Conservation (phyloP, 2,888 invertebrate genomes). For the Drosophila helvetica region DNA sequence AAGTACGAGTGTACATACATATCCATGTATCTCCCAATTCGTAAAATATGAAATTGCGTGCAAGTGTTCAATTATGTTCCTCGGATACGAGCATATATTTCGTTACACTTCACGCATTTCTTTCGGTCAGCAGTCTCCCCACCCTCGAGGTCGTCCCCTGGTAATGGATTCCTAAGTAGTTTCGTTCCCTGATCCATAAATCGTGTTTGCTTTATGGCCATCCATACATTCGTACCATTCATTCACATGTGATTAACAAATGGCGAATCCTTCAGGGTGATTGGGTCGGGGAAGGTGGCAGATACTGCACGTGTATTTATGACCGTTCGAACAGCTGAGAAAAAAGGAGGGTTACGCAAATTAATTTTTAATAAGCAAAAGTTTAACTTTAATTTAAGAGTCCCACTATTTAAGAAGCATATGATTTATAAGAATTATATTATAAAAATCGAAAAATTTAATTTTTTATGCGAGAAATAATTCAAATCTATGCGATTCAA, state of each 20-base stretch:
- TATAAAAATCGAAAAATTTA: no score
- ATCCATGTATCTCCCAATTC: conserved; percentile 56
- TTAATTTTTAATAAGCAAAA: not conserved
- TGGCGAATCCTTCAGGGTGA: conserved; percentile 9
- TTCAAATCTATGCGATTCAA: no score
- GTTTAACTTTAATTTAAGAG: not conserved
- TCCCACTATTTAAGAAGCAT: not conserved
- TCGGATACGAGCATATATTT: conserved; percentile 44
- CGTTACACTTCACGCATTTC: conserved; percentile 77
- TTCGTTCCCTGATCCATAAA: conserved; percentile 45
- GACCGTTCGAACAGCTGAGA: no score
- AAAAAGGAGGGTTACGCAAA: not conserved
- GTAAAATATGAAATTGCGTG: conserved; percentile 78
- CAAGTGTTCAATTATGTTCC: conserved; percentile 69
- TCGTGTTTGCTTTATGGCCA: conserved; percentile 26
- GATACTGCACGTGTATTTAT: no score
- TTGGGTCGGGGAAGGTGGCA: not conserved
- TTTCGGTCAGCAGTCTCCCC: conserved; percentile 37
- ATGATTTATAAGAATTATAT: not conserved
- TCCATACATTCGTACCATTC: no score
- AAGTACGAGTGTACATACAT: not conserved
- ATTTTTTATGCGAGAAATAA: no score
- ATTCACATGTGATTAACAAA: conserved; percentile 29
- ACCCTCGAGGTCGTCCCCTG: conserved; percentile 14
- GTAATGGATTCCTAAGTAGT: conserved; percentile 76